Evolutionary conservation across 2,888 invertebrate genomes (phyloP).

Genomic region (Pinctada fucata): DNA sequence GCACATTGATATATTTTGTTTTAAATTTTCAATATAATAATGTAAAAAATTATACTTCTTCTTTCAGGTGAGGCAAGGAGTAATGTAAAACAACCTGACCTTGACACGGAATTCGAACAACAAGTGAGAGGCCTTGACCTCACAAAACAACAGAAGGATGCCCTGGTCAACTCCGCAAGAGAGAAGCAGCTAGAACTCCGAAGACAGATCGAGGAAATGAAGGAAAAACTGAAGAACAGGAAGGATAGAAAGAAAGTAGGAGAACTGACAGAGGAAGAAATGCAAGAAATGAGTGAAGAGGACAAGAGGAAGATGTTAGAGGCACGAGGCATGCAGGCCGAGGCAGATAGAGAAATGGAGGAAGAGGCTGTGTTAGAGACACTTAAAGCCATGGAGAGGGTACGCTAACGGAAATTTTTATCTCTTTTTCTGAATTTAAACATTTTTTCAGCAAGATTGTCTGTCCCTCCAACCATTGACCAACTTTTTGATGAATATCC

Average conservation of each 20-base stretch:
- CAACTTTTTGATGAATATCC: no score
- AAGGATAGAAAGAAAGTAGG: slow-evolving; percentile 49
- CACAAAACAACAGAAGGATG: slow-evolving; percentile 51
- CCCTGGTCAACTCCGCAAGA: slow-evolving; percentile 51
- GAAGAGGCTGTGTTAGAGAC: slow-evolving; percentile 65
- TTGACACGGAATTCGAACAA: slow-evolving; percentile 58
- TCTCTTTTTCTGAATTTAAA: neutral
- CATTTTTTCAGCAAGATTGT: no score
- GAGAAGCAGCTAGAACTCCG: slow-evolving; percentile 51
- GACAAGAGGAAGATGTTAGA: slow-evolving; percentile 58
- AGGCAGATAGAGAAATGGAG: slow-evolving; percentile 66
- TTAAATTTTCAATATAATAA: no score
- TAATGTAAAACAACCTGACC: slow-evolving; percentile 43
- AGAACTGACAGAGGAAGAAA: slow-evolving; percentile 53
- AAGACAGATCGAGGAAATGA: slow-evolving; percentile 52
- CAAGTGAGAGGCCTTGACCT: slow-evolving; percentile 53
- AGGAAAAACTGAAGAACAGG: slow-evolving; percentile 51
- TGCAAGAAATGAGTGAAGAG: slow-evolving; percentile 56
- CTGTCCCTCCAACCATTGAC: no score
- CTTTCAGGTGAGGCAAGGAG: slow-evolving; percentile 48
- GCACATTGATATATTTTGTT: no score
- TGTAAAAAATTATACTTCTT: no score
- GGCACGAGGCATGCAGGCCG: slow-evolving; percentile 57
- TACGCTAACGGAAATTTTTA: no score
- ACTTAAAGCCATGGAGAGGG: slow-evolving; percentile 63